These are phyloP conservation scores for Epizoanthus illoricatus DNA, from an alignment of 92 coral and sea anemone genomes.

Conservation along the genomic window DNA sequence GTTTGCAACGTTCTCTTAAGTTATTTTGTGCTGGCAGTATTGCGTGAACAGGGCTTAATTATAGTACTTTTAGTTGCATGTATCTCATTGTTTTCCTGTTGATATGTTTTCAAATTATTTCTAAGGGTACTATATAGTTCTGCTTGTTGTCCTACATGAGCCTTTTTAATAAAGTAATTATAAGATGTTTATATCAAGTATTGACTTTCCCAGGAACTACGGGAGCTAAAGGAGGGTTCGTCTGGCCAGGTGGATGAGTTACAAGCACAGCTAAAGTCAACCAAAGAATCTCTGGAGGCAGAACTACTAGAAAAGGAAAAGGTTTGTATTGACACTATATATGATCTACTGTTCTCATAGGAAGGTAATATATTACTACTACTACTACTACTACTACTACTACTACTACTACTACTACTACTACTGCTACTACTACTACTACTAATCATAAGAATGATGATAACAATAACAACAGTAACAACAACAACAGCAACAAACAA, in stretches of 20 bases:
- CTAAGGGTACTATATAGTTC: too few species aligned
- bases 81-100: too few species aligned
- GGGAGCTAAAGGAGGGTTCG: constrained; percentile 77
- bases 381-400: too few species aligned
- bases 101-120: too few species aligned
- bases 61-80: too few species aligned
- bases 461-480: too few species aligned
- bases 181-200: neutral
- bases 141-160: neutral
- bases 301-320: constrained; percentile 72
- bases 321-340: constrained; percentile 39
- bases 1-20: neutral
- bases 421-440: too few species aligned
- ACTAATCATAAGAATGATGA: too few species aligned
- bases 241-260: constrained; percentile 77
- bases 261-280: constrained; percentile 77
- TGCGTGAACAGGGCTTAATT: too few species aligned
- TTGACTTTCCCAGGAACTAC: constrained; percentile 65
- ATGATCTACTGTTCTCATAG: neutral
- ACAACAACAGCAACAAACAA: too few species aligned
- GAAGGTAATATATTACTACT: neutral
- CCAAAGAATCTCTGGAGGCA: constrained; percentile 72
- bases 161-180: neutral
- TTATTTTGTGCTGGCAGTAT: too few species aligned
- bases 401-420: too few species aligned